Evolutionary conservation across 2,888 invertebrate genomes (phyloP).

Genomic region (Vandiemenella viatica): DNA sequence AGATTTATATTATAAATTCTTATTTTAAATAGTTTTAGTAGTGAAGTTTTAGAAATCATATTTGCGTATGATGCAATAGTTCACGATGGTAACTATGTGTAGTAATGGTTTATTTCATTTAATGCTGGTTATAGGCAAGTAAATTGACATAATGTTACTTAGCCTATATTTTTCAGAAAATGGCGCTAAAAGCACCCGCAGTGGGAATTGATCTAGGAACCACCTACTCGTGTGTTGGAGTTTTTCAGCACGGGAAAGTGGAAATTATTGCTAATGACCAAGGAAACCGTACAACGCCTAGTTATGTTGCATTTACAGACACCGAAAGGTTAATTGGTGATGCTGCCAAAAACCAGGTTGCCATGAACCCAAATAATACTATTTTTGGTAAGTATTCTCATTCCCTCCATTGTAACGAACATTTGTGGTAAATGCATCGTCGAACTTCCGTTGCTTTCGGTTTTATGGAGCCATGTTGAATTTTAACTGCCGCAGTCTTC

Average conservation of each 20-base stretch:
- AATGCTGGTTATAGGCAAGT: neutral
- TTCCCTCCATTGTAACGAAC: no score
- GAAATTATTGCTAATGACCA: slow-evolving; percentile 38
- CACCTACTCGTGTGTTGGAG: slow-evolving; percentile 45
- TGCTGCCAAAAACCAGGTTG: slow-evolving; percentile 37
- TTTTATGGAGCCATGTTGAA: no score
- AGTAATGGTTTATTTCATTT: neutral
- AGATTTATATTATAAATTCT: no score
- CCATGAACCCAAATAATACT: slow-evolving; percentile 15
- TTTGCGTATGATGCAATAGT: no score
- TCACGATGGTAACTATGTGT: no score
- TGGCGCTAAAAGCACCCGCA: slow-evolving; percentile 25
- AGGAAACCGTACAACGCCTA: slow-evolving; percentile 77
- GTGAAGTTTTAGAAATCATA: no score
- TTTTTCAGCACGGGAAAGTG: slow-evolving; percentile 14
- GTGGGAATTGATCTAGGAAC: slow-evolving; percentile 48
- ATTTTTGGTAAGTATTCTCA: slow-evolving; percentile 16
- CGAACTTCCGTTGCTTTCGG: no score
- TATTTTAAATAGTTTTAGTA: no score
- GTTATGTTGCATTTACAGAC: slow-evolving; percentile 73
- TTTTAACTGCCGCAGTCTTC: no score
- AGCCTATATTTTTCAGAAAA: neutral
- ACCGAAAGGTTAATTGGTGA: slow-evolving; percentile 45
- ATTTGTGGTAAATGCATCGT: no score
- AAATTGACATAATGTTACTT: neutral